Base-by-base conservation (phyloP, 2,797 vertebrate species). In the Lindbergichthys nudifrons region DNA sequence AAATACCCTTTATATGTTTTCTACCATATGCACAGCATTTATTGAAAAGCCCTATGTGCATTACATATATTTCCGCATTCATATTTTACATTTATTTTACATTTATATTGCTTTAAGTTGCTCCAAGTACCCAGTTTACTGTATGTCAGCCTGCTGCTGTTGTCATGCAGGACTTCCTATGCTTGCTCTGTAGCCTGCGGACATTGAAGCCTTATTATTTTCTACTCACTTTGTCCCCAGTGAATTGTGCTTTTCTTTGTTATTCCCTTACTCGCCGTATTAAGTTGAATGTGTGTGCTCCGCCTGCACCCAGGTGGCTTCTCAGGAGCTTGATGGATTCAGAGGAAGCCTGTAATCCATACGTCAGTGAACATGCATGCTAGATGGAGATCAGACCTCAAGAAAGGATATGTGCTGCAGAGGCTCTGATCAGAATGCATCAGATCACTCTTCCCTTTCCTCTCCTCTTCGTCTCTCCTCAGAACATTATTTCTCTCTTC, bases 341-440 rank as follows among this genome's bases (percentile, higher is more conserved):
- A 57, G 51, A 43, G 52, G 60, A 73, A 70, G 65, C 57, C 56
- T 75, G 70, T 70, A 74, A 69, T 87, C 74, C 67, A 63, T 83
- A 82, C 39, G 42, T 86, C 82, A 73, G 67, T 32, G 36, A 73
- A 74, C 75, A 57, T 53, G 36, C 48, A 30, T 45, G 54, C 60
- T 68, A 52, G 69, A 75, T 73, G 76, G 77, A 80, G 66, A 80
- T 73, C 79, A 72, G 87, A 82, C 53, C 57, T 60, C 18, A 56
- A 56, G 54, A 78, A 69, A 47, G 53, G 59, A 75, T 64, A 54
- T 47, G 11, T 75, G 72, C 84, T 88, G 80, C 87, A 88, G 81
- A 84, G 77, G 69, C 69, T 71, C 57, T 75, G 75, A 87, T 89
- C 88, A 79, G 68, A 64, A 89, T 88, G 79, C 85, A 76, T 77